Percentiles rank a stretch among this genome's conserved stretches.
phyloP scores from a whole-genome alignment of 1,140 invertebrate genomes.

The Brachionus sp. region DNA sequence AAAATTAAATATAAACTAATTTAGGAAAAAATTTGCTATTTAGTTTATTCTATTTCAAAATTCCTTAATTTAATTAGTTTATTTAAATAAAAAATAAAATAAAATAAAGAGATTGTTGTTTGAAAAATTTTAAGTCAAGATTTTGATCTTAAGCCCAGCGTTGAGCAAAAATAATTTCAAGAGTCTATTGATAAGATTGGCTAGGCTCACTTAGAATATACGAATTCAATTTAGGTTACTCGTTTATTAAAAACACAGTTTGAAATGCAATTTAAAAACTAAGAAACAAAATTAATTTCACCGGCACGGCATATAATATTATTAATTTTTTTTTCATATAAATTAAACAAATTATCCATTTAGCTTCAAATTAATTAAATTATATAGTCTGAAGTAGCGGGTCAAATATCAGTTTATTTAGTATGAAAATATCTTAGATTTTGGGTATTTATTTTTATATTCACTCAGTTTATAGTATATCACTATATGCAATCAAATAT shows the following conservation, averaged over 20 bases:
- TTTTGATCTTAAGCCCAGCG: background rate
- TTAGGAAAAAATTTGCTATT: background rate
- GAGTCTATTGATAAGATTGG: background rate
- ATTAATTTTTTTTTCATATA: background rate
- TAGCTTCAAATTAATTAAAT: constrained; percentile 5
- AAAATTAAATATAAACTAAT: background rate
- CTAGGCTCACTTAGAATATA: background rate
- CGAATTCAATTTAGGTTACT: background rate
- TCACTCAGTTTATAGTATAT: background rate
- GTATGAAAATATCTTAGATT: background rate
- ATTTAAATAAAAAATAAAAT: background rate
- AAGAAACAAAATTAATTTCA: background rate
- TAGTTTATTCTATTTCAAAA: background rate
- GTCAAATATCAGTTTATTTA: constrained; percentile 19
- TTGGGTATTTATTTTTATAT: background rate
- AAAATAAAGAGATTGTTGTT: background rate
- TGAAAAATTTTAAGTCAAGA: background rate
- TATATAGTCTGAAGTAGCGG: background rate
- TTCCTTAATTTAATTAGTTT: background rate
- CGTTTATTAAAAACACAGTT: background rate
- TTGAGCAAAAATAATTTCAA: background rate
- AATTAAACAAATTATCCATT: constrained; percentile 7
- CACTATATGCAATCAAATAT: background rate
- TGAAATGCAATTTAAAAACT: background rate
- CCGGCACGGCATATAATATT: constrained; percentile 3